phyloP scores from a whole-genome alignment of 2,888 invertebrate genomes.

The Brachynemurus nebulosus region DNA sequence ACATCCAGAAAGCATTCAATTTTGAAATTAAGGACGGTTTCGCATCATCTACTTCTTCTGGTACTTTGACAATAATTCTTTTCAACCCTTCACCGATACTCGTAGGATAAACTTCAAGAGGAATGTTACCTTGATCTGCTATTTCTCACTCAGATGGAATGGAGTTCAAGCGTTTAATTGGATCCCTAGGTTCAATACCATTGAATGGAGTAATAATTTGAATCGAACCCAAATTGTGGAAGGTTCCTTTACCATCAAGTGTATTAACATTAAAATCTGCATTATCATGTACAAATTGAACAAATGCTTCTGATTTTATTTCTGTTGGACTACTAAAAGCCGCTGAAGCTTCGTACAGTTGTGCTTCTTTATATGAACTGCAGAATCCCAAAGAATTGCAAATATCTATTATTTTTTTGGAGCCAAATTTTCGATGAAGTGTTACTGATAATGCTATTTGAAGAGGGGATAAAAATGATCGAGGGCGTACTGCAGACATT shows the following conservation, averaged over 20 bases:
- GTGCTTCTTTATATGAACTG: background rate
- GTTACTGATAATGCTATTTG: background rate
- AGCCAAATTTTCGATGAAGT: background rate
- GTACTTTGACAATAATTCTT: no score
- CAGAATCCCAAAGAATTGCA: background rate
- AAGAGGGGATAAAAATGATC: background rate
- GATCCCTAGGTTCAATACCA: background rate
- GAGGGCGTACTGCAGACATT: background rate
- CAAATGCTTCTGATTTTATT: slow-evolving; percentile 7
- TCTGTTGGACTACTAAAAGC: background rate
- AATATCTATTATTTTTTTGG: slow-evolving; percentile 1
- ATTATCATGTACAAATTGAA: slow-evolving; percentile 8
- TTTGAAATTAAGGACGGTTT: slow-evolving; percentile 9
- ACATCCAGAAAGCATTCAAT: slow-evolving; percentile 15
- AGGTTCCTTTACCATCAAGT: slow-evolving; percentile 11
- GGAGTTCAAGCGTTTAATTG: slow-evolving; percentile 12
- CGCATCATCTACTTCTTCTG: no score
- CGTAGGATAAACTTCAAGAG: no score
- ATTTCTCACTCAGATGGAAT: slow-evolving; percentile 11
- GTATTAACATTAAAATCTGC: slow-evolving; percentile 9
- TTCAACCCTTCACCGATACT: no score
- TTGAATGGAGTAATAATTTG: background rate
- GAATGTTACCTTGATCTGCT: no score
- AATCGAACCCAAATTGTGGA: slow-evolving; percentile 9
- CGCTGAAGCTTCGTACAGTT: slow-evolving; percentile 1